Evolutionary conservation across 2,888 invertebrate species (phyloP).

Genomic region (Papilio demoleus): DNA sequence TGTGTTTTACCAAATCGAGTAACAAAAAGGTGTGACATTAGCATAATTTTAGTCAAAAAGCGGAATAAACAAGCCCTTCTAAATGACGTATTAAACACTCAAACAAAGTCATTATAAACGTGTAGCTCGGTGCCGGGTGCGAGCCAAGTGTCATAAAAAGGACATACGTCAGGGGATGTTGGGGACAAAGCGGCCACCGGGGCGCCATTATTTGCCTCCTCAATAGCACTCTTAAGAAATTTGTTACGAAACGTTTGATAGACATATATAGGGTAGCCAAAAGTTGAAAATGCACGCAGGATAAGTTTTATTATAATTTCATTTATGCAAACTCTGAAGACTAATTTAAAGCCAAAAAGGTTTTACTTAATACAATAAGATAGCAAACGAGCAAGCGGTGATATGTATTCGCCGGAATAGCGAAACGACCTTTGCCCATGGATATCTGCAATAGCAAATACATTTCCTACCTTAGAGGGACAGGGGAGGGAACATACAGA

Average conservation of each 20-base stretch:
- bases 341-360: too few relatives aligned
- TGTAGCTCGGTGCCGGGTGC: conserved; percentile 59
- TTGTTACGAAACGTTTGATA: conserved; percentile 74
- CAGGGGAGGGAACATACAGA: too few relatives aligned
- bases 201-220: conserved; percentile 65
- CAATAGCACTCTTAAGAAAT: conserved; percentile 74
- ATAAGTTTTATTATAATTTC: conserved; percentile 52
- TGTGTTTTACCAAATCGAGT: conserved; percentile 9
- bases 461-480: too few relatives aligned
- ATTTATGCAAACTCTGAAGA: too few relatives aligned
- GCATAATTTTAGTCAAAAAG: conserved; percentile 68
- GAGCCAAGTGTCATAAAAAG: conserved; percentile 67
- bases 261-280: conserved; percentile 60
- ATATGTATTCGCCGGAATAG: too few relatives aligned
- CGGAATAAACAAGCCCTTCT: conserved; percentile 72
- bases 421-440: too few relatives aligned
- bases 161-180: conserved; percentile 64
- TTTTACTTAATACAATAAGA: too few relatives aligned
- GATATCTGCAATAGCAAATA: too few relatives aligned
- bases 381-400: too few relatives aligned
- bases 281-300: conserved; percentile 46
- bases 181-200: conserved; percentile 69
- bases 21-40: conserved; percentile 52
- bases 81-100: conserved; percentile 77
- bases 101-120: conserved; percentile 73